These are phyloP conservation scores for Cinclus mexicanus DNA, from an alignment of 2,113 vertebrate species.

Conservation along the genomic window DNA sequence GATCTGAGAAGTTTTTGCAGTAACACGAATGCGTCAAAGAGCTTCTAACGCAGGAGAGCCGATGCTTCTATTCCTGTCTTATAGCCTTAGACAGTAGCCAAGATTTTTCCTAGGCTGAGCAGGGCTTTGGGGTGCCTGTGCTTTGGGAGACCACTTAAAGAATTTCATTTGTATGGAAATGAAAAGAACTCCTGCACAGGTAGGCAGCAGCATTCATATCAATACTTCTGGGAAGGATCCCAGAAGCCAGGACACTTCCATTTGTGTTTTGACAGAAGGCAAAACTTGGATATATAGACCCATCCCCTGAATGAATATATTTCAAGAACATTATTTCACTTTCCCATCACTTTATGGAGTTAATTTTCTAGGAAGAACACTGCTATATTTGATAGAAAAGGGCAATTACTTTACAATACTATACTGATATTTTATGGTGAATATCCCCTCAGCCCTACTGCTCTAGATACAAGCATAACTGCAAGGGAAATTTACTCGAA, in stretches of 20 bases:
- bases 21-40: background rate
- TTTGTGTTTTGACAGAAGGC: background rate
- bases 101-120: background rate
- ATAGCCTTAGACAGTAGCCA: background rate
- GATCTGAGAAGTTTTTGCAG: constrained; percentile 1
- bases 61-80: background rate
- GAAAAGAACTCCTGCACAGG: background rate
- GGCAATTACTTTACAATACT: background rate
- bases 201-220: background rate
- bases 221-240: background rate
- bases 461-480: background rate
- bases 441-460: background rate
- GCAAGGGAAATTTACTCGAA: background rate
- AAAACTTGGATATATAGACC: background rate
- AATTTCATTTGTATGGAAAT: background rate
- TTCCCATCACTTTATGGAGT: background rate
- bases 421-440: background rate
- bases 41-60: background rate
- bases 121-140: background rate
- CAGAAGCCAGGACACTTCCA: background rate
- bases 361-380: background rate
- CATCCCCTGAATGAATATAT: background rate
- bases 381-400: background rate
- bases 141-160: background rate
- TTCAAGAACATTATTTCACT: background rate